phyloP scores from a whole-genome alignment of 2,113 vertebrate genomes.

The Ardeotis arabs region DNA sequence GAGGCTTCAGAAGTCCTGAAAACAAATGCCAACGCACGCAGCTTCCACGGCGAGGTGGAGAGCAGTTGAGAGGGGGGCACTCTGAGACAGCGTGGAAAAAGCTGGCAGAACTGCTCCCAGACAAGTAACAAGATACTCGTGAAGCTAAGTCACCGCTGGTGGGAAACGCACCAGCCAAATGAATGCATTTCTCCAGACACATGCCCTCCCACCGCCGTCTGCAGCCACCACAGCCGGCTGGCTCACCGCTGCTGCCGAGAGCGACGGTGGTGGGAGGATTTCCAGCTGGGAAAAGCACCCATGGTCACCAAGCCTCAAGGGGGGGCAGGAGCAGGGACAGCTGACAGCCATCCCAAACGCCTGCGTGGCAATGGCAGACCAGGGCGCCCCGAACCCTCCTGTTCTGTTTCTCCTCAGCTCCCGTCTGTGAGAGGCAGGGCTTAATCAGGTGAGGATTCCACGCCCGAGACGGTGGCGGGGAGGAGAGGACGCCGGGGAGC shows the following conservation, averaged over 20 bases:
- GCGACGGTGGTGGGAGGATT: background rate
- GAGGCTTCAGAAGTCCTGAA: background rate
- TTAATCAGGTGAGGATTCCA: background rate
- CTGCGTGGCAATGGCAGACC: accelerated
- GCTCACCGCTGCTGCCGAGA: background rate
- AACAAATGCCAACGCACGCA: background rate
- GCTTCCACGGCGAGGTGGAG: accelerated
- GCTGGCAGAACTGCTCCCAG: background rate
- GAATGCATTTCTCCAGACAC: background rate
- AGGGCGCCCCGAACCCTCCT: background rate
- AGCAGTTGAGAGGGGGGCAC: background rate
- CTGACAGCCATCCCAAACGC: background rate
- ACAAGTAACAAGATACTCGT: background rate
- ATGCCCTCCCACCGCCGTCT: background rate
- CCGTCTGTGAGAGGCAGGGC: accelerated
- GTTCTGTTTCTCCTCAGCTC: background rate
- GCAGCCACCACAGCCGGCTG: background rate
- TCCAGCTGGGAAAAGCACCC: background rate
- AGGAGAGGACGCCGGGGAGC: background rate
- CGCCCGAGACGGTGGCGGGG: accelerated
- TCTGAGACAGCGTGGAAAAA: background rate
- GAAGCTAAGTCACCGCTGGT: background rate
- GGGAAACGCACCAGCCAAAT: background rate
- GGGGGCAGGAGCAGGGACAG: background rate
- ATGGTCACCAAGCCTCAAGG: background rate